Base-by-base conservation (phyloP, 2,888 invertebrate genomes). In the Pristionchus fissidentatus region DNA sequence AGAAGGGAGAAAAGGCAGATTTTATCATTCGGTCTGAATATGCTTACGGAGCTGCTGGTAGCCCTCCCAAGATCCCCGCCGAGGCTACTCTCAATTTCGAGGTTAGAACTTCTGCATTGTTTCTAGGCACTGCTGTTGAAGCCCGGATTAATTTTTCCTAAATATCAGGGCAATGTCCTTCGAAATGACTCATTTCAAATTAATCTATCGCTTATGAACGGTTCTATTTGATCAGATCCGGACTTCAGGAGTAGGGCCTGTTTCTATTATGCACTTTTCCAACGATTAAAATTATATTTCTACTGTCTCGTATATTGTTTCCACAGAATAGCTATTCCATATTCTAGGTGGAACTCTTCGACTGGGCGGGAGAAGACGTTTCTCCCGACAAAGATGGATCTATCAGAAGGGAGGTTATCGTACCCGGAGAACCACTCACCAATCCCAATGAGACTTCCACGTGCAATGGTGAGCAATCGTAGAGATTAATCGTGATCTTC, bases 11-110 rank as follows among this genome's bases (percentile, higher is more conserved):
- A 57, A 94, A 95, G 81, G 95, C 96, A 77, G 94, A 95, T 82
- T 93, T 98, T 79, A 96, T 95, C 0, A 97, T 97, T 93, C 95
- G 95, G 80, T 94, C 97, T 0, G 95, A 96, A 85, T 98, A 97
- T 93, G 98, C 96, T 0, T 98, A 98, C 92, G 97, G 97, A 7
- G 94, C 94, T 86, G 92, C 93, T 41, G 97, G 97, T 84, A 95
- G 95, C 90, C 95, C 95, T 0, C 97, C 97, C 1, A 95, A 95
- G 91, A 97, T 98, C 89, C 97, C 97, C 41, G 95, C 96, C 13
- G 95, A 96, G 93, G 94, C 97, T 0, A 96, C 96, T 0, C 94
- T 99, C 7, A 95, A 96, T 92, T 97, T 97, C 94, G 96, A 96
- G 94, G 96, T 96, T 93, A 92, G 92, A 49, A 49, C 19, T n/a